Evolutionary conservation across 1,140 invertebrate species (phyloP), one percentile per base, ranked within the genome.

Genomic region (Aphidius ervi): DNA sequence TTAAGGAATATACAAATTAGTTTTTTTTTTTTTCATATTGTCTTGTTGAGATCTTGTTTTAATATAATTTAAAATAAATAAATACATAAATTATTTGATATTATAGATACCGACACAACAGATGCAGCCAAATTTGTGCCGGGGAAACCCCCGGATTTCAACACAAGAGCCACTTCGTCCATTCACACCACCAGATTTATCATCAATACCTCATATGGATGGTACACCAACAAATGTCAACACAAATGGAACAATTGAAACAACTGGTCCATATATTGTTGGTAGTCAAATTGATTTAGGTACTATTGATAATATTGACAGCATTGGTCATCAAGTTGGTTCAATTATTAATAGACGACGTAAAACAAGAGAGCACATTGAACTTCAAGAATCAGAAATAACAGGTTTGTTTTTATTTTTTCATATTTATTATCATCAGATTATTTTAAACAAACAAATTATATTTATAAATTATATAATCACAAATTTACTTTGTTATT

Each of bases 161-260:
- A 75, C 65, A 58, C 69, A 71, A 58, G 71, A 63, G 46, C 57
- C 70, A 39, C 62, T 69, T 56, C 69, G 70, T 57, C 76, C 77
- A 5, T 80, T 75, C 48, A 77, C 74, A 60, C 78, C 78, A 8
- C 69, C 76, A 62, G 76, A 79, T 41, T 66, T 80, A 16, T 75
- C 75, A 46, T 75, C 76, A 20, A 80, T 80, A 65, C 77, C 77
- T 7, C 77, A 80, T 62, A 80, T 80, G 73, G 78, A 80, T 70
- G 77, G 69, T 63, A 72, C 75, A 5, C 67, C 72, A 0, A 49
- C 63, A 23, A 55, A 58, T 4, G 61, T 48, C 40, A 61, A 62
- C 60, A 62, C 62, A 47, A 64, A 65, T 48, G 57, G 58, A n/a
- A 59, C 60, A 39, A 56, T 10, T 47, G 65, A 63, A 41, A 49